These are phyloP conservation scores for Varroa destructor DNA, from an alignment of 1,140 invertebrate species.

Conservation along the genomic window DNA sequence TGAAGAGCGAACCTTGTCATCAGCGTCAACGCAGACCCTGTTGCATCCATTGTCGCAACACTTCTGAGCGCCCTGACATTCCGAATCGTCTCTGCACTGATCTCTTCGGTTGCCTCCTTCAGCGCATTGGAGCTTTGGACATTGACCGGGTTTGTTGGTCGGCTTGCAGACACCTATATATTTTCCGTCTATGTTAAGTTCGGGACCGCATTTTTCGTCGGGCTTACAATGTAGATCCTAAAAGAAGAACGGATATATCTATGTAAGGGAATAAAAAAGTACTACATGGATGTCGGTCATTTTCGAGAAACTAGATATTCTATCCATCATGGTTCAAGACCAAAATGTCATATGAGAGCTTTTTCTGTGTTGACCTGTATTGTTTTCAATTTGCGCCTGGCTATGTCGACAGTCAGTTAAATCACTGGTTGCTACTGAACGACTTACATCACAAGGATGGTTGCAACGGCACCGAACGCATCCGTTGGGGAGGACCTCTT, in stretches of 20 bases:
- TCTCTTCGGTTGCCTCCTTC: constrained; percentile 45
- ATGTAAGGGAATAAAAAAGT: no score
- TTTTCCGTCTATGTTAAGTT: no score
- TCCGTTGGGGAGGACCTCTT: constrained; percentile 44
- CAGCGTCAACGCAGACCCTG: constrained; percentile 48
- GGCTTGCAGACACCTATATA: constrained; percentile 2
- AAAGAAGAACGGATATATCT: neutral
- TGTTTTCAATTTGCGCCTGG: no score
- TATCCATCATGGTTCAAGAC: no score
- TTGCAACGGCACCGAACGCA: constrained; percentile 62
- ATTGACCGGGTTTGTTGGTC: constrained; percentile 46
- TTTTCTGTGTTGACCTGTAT: no score
- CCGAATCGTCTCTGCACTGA: constrained; percentile 65
- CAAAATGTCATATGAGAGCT: no score
- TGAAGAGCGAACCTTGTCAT: no score
- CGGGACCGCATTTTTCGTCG: neutral
- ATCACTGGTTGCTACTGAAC: no score
- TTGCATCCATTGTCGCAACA: constrained; percentile 68
- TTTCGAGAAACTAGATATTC: no score
- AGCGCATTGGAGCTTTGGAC: constrained; percentile 49
- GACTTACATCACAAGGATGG: constrained; percentile 52
- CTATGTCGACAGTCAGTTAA: no score
- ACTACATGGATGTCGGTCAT: no score
- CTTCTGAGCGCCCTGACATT: constrained; percentile 60
- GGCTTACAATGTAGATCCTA: neutral